phyloP scores from a whole-genome alignment of 2,797 vertebrate genomes.

The Spinus olivaceus region DNA sequence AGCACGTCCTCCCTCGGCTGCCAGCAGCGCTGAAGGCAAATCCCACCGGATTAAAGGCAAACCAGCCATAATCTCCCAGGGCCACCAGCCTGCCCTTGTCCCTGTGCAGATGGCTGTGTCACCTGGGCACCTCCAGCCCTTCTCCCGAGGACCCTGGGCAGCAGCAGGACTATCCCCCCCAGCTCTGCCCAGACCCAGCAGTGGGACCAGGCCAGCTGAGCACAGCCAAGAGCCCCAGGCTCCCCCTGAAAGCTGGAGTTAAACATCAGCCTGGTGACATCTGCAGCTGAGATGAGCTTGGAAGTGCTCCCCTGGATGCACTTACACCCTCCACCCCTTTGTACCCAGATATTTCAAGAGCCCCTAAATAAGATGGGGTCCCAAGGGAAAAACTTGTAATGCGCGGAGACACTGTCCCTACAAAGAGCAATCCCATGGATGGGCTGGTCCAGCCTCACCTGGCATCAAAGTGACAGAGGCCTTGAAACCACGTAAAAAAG shows the following conservation, averaged over 20 bases:
- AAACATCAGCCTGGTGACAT: background rate
- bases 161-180: rapidly evolving
- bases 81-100: background rate
- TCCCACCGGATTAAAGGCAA: slow-evolving; percentile 24
- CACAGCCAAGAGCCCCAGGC: rapidly evolving
- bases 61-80: background rate
- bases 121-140: background rate
- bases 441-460: background rate
- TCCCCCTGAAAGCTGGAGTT: rapidly evolving
- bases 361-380: rapidly evolving
- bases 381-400: background rate
- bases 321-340: background rate
- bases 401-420: rapidly evolving
- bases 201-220: background rate
- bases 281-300: background rate
- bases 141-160: rapidly evolving
- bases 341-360: background rate
- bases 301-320: background rate
- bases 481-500: background rate
- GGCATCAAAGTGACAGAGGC: background rate
- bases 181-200: background rate
- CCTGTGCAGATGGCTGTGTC: background rate
- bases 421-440: background rate
- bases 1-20: background rate
- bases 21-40: background rate